Conservation (phyloP, 2,888 invertebrate species). For the Yponomeuta sedellus region DNA sequence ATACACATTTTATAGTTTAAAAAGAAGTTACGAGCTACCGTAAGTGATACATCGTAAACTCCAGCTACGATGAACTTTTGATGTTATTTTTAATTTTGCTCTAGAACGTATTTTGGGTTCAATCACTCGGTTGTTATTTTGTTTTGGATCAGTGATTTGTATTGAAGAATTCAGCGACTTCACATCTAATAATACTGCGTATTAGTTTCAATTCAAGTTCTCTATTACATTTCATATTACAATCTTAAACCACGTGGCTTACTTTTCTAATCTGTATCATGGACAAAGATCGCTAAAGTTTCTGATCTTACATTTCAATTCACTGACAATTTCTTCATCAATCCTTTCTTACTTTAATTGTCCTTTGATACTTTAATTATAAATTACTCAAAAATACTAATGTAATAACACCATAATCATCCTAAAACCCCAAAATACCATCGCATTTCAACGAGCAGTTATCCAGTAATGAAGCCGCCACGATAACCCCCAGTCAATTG, state of each 20-base stretch:
- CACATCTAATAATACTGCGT: background rate
- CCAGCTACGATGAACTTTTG: conserved; percentile 11
- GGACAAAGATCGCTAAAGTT: no score
- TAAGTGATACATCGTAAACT: conserved; percentile 15
- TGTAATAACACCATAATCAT: background rate
- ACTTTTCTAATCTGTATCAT: no score
- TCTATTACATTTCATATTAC: background rate
- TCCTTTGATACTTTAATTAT: no score
- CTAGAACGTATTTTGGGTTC: conserved; percentile 3
- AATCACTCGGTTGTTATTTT: background rate
- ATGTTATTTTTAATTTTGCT: conserved; percentile 14
- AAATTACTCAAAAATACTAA: background rate
- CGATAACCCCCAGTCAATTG: background rate
- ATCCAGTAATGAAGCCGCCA: background rate
- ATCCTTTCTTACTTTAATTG: no score
- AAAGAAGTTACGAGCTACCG: conserved; percentile 2
- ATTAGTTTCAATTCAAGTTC: background rate
- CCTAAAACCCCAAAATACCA: background rate
- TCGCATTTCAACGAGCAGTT: background rate
- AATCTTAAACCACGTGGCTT: no score
- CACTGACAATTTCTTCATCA: no score
- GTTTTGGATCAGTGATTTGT: background rate
- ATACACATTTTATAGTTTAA: conserved; percentile 5
- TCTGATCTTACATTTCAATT: no score
- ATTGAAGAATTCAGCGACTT: background rate